Conservation (phyloP, 2,888 invertebrate species). For the Philonicus albiceps region DNA sequence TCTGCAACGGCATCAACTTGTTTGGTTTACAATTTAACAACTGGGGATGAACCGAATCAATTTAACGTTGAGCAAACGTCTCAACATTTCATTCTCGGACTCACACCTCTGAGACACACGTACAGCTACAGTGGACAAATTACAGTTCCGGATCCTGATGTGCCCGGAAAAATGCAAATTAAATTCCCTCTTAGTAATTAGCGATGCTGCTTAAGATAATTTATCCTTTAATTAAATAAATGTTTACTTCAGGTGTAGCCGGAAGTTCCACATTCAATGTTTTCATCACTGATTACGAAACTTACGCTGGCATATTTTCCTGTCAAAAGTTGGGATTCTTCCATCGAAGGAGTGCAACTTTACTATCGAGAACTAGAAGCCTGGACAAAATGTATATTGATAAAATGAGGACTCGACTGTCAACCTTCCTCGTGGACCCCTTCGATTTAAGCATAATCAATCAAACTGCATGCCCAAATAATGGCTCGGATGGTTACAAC, state of each 20-base stretch:
- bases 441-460: conserved; percentile 78
- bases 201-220: neutral
- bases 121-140: conserved; percentile 80
- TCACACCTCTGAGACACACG: conserved; percentile 79
- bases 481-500: conserved; percentile 68
- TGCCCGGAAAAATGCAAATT: conserved; percentile 77
- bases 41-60: conserved; percentile 72
- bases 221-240: neutral
- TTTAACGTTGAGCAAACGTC: conserved; percentile 77
- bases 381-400: conserved; percentile 76
- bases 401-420: conserved; percentile 73
- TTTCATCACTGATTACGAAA: conserved; percentile 76
- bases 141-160: conserved; percentile 70
- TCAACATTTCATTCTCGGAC: conserved; percentile 72
- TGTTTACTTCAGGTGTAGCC: conserved; percentile 69
- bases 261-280: conserved; percentile 79
- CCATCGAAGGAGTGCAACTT: conserved; percentile 80
- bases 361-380: conserved; percentile 77
- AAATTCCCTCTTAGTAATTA: conserved; percentile 80
- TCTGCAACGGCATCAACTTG: conserved; percentile 83
- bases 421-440: conserved; percentile 75
- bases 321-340: conserved; percentile 78
- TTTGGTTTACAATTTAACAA: conserved; percentile 80
- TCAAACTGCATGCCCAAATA: conserved; percentile 73
- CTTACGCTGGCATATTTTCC: conserved; percentile 79